Evolutionary conservation across 1,140 invertebrate species (phyloP).

Genomic region (Bombus confusus): DNA sequence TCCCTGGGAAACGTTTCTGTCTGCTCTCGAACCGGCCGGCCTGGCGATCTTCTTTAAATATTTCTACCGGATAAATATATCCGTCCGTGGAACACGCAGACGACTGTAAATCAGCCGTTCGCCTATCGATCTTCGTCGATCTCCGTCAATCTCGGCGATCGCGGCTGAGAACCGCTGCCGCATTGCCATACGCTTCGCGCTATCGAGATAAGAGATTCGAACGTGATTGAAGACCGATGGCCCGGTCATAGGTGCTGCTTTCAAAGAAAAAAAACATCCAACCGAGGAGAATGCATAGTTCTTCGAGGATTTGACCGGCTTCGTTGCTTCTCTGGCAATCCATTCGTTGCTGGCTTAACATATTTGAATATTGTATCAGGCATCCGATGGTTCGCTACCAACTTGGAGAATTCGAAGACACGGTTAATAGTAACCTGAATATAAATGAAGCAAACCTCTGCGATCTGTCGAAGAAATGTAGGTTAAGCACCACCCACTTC

Average conservation of each 20-base stretch:
- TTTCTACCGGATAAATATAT: conserved; percentile 44
- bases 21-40: background rate
- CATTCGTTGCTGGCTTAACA: conserved; percentile 11
- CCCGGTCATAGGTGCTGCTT: conserved; percentile 27
- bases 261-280: background rate
- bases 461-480: background rate
- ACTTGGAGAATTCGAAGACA: background rate
- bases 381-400: background rate
- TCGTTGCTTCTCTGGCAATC: background rate
- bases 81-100: conserved; percentile 18
- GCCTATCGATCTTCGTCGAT: conserved; percentile 63
- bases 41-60: conserved; percentile 48
- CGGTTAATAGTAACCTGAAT: background rate
- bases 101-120: conserved; percentile 46
- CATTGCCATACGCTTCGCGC: conserved; percentile 37
- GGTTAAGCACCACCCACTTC: background rate
- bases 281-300: conserved; percentile 15
- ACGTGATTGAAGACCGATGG: conserved; percentile 69
- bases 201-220: conserved; percentile 69
- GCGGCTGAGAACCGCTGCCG: conserved; percentile 59
- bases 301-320: background rate
- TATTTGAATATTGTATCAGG: conserved; percentile 12
- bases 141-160: conserved; percentile 41
- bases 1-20: conserved; percentile 30
- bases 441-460: background rate